Percentiles rank a stretch among this genome's conserved stretches.
These are phyloP conservation scores for Botia almorhae DNA, from an alignment of 2,797 vertebrate genomes.

Conservation along the genomic window DNA sequence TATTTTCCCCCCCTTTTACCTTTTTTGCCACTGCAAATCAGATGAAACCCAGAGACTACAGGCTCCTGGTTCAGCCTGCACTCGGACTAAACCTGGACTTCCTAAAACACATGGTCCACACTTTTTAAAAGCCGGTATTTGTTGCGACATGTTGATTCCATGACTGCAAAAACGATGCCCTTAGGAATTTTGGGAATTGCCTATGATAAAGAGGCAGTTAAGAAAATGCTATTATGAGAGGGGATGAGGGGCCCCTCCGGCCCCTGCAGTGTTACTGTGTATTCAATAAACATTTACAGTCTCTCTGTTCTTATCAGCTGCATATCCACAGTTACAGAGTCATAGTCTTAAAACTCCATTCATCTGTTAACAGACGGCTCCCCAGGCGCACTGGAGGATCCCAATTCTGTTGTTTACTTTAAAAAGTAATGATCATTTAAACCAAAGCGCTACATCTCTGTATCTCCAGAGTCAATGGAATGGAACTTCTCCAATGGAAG, in stretches of 20 bases:
- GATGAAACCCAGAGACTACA: constrained; percentile 91
- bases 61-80: constrained; percentile 87
- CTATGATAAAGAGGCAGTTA: constrained; percentile 81
- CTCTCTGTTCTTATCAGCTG: constrained; percentile 73
- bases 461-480: constrained; percentile 64
- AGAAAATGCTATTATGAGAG: constrained; percentile 82
- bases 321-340: constrained; percentile 66
- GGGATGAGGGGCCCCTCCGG: constrained; percentile 61
- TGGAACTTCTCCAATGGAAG: constrained; percentile 52
- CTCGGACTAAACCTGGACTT: constrained; percentile 96
- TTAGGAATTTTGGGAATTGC: constrained; percentile 88
- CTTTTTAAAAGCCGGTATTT: constrained; percentile 87
- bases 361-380: constrained; percentile 66
- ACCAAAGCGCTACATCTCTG: constrained; percentile 56
- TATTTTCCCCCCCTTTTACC: constrained; percentile 63
- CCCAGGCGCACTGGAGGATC: constrained; percentile 64
- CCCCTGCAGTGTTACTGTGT: constrained; percentile 65
- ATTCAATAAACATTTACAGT: constrained; percentile 61
- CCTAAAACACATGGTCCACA: constrained; percentile 80
- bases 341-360: constrained; percentile 57
- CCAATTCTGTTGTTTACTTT: constrained; percentile 61
- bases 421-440: constrained; percentile 60
- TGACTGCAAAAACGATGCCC: constrained; percentile 86
- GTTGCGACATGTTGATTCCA: constrained; percentile 90
- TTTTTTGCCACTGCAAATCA: constrained; percentile 95